Percentiles rank a stretch among this genome's conserved stretches.
These are phyloP conservation scores for Sceloporus tristichus DNA, from an alignment of 2,113 vertebrate species.

Conservation along the genomic window DNA sequence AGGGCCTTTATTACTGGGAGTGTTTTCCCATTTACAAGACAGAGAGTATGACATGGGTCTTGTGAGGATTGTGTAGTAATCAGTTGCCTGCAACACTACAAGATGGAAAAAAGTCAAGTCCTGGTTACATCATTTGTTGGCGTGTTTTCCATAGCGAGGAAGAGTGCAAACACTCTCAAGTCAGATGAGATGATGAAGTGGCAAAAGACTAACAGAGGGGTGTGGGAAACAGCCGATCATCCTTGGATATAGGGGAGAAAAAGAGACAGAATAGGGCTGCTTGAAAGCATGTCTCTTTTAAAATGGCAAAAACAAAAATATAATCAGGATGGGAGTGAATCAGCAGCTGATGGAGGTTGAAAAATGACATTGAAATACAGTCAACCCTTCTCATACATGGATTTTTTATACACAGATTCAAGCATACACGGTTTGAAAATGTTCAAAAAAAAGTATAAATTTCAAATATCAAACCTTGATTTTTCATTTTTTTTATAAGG, in stretches of 20 bases:
- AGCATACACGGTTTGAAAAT: no score
- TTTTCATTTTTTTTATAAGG: no score
- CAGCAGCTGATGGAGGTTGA: constrained; percentile 42
- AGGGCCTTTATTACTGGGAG: background rate
- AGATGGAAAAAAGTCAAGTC: constrained; percentile 35
- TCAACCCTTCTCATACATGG: constrained; percentile 28
- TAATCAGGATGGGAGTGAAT: constrained; percentile 52
- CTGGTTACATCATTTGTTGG: constrained; percentile 18
- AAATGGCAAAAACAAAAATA: constrained; percentile 33
- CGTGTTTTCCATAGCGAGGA: background rate
- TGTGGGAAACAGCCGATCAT: constrained; percentile 52
- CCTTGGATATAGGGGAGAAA: background rate
- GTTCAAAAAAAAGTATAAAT: no score
- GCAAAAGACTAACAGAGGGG: background rate
- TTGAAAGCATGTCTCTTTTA: constrained; percentile 44
- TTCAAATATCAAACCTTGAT: no score
- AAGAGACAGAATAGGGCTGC: constrained; percentile 17
- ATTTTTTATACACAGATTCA: no score
- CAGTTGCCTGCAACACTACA: constrained; percentile 44
- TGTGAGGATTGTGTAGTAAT: background rate
- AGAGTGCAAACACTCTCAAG: background rate
- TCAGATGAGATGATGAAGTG: constrained; percentile 8
- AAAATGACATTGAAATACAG: constrained; percentile 44
- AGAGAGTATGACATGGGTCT: constrained; percentile 39
- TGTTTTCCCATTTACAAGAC: constrained; percentile 55